Base-by-base conservation (phyloP, 2,797 vertebrate genomes). In the Epinephelus coioides region DNA sequence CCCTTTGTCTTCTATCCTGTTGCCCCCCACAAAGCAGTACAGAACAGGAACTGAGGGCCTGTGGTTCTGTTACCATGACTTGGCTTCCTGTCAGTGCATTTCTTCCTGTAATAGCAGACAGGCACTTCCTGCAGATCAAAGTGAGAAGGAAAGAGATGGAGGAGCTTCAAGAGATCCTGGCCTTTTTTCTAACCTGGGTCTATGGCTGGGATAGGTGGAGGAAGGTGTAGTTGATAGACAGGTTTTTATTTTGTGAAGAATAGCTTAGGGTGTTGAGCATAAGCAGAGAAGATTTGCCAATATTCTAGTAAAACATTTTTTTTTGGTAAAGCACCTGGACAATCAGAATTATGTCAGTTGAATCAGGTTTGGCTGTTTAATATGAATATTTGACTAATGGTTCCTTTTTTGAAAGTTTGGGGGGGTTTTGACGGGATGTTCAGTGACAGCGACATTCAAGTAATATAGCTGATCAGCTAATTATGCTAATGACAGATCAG, bases 61-160 rank as follows among this genome's bases (percentile, higher is more conserved):
- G 50, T 81, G 67, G 63, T 81, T 87, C 78, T 51, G 83, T 94
- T 91, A 60, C 84, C 78, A 85, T 91, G 63, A 74, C 81, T 79
- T 76, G 63, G 79, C 87, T 89, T 89, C 82, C 88, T 87, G 86
- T 89, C 76, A 76, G 78, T 72, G 19, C 51, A 65, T 87, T 59
- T 84, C 88, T 93, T 92, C 87, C 92, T 90, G 79, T 88, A 76
- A 87, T 59, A 73, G 63, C 84, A 78, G 70, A 78, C 69, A 62
- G 76, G 49, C 71, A 79, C 82, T 85, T 93, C 90, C 89, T 88
- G 81, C 49, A 57, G 56, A 50, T 60, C 40, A 54, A 47, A 72
- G 66, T 49, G 43, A 73, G 50, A 75, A 65, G 40, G 62, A 60
- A 69, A 60, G 50, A 83, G 73, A 79, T 81, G 60, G 30, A 54